A percentile compares a stretch with the other conserved stretches of the same genome.
phyloP scores from a whole-genome alignment of 2,113 vertebrate species.

The Callospermophilus lateralis region DNA sequence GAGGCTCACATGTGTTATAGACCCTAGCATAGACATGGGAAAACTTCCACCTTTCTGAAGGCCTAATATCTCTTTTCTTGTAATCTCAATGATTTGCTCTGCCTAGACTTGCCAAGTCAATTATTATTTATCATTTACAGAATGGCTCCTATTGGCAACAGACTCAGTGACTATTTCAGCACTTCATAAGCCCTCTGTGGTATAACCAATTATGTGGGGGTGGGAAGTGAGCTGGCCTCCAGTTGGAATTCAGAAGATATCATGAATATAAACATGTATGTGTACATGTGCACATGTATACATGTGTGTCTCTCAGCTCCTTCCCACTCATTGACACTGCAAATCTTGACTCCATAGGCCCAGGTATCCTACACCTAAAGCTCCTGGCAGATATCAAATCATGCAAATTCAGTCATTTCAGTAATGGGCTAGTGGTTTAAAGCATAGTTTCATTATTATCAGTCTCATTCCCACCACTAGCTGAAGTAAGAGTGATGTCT shows the following conservation, averaged over 20 bases:
- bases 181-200: not conserved
- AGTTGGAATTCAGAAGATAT: not conserved
- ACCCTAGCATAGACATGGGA: not conserved
- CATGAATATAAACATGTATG: not conserved
- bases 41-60: not conserved
- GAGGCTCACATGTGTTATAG: not conserved
- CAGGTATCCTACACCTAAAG: not conserved
- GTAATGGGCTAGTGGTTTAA: not conserved
- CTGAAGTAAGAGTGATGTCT: not conserved
- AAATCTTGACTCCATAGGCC: not conserved
- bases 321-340: not conserved
- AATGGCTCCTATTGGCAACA: constrained; percentile 7
- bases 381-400: not conserved
- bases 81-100: constrained; percentile 23
- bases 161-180: not conserved
- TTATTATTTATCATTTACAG: constrained; percentile 67
- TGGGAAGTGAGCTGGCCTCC: not conserved
- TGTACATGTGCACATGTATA: rapidly evolving
- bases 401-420: not conserved
- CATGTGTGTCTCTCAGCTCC: not conserved
- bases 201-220: not conserved
- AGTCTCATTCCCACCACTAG: not conserved
- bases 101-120: constrained; percentile 60
- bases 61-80: not conserved
- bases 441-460: not conserved